These are phyloP conservation scores for Periophthalmodon schlosseri DNA, from an alignment of 2,113 vertebrate species.

Conservation along the genomic window DNA sequence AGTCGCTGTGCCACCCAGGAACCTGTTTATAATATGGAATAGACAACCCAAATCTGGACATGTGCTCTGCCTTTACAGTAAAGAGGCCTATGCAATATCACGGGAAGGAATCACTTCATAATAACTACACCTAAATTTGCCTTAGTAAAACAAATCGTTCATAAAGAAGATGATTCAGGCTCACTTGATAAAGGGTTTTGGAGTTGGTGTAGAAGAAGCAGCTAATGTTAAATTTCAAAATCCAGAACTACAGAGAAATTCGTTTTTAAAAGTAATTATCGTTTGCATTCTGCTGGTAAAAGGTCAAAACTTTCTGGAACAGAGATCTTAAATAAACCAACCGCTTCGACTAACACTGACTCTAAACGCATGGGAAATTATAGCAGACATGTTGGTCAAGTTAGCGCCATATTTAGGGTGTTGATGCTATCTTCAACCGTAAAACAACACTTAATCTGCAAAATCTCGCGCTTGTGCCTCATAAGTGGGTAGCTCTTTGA, in stretches of 20 bases:
- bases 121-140: no score
- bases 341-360: neutral
- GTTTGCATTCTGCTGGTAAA: neutral
- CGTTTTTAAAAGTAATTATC: neutral
- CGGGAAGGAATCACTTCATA: no score
- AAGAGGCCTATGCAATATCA: neutral
- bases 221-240: neutral
- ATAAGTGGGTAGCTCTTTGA: neutral
- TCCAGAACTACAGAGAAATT: neutral
- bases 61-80: neutral
- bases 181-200: no score
- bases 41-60: constrained; percentile 15
- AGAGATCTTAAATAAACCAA: neutral
- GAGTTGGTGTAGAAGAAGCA: neutral
- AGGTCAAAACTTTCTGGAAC: no score
- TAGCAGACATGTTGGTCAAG: no score
- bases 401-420: no score
- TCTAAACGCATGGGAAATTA: neutral
- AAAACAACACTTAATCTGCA: neutral
- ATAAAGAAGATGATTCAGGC: no score
- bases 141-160: no score
- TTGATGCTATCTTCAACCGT: neutral
- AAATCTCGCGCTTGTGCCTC: neutral
- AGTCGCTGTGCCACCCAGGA: constrained; percentile 20
- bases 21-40: neutral